Evolutionary conservation across 1,140 invertebrate genomes (phyloP), one percentile per base, ranked within the genome.

Genomic region (Doryteuthis pealeii): DNA sequence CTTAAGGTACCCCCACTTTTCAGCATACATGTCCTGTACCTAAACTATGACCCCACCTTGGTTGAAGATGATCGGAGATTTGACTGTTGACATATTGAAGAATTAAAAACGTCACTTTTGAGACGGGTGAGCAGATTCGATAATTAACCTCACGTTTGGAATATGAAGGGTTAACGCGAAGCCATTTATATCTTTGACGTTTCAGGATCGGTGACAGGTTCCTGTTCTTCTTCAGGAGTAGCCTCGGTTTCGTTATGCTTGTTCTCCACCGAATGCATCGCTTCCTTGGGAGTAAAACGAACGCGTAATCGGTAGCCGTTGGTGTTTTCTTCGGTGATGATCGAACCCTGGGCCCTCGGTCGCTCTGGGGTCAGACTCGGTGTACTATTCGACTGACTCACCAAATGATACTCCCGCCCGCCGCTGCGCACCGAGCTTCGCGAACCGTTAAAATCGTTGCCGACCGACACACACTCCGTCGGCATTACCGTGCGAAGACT

Each of bases 261-360:
- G 49, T 58, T 18, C 62, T 74, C 45, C 28, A 40, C 22, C 33
- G 65, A 45, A 33, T 74, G 72, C 26, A 76, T 40, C 14, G 45
- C 71, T 33, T 81, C 82, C 72, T 83, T 84, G 8, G 79, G 67
- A 66, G 78, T 78, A 49, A 84, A 84, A 14, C 83, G 75, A 14
- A 84, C 83, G 22, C 83, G 40, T 15, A 84, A 72, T 58, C 80
- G 75, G 31, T 81, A 81, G n/a, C 83, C 83, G 67, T 84, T 80
- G 35, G 79, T 81, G 71, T 84, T 84, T 43, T 81, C 80, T 68
- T 84, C 83, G 22, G 81, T 79, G 15, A 84, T 80, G 3, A 83
- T 82, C 8, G 71, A 62, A 28, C 66, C 72, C 22, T 76, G 72
- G 26, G 67, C 68, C 33, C 74, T 73, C 2, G 30, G 70, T n/a